These are phyloP conservation scores for Balaeniceps rex DNA, from an alignment of 2,113 vertebrate species.

Conservation along the genomic window DNA sequence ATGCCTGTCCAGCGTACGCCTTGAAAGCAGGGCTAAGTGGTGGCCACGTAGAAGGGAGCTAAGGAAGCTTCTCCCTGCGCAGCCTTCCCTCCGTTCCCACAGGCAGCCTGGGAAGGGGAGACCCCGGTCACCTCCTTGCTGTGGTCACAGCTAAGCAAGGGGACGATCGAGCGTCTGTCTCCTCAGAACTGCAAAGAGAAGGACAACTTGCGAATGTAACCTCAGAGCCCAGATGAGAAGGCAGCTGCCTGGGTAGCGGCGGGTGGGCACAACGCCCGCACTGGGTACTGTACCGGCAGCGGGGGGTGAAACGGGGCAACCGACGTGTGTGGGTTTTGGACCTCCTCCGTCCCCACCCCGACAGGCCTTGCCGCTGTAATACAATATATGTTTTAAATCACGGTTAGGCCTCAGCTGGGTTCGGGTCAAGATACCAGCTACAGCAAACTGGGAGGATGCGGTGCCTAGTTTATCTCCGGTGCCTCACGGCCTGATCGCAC, in stretches of 20 bases:
- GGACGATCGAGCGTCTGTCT: not conserved
- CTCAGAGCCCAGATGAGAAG: not conserved
- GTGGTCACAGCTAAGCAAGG: not conserved
- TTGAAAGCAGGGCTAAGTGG: not conserved
- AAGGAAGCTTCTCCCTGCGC: not conserved
- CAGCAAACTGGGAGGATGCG: not conserved
- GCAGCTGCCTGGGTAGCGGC: not conserved
- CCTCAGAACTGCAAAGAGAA: not conserved
- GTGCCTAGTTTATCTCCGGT: not conserved
- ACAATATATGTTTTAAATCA: not conserved
- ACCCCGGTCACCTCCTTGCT: not conserved
- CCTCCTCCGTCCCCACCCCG: not conserved
- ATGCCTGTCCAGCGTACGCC: rapidly evolving
- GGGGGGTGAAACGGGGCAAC: not conserved
- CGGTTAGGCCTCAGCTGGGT: not conserved
- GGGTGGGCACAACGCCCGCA: not conserved
- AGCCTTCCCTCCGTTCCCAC: not conserved
- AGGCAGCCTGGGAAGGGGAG: not conserved
- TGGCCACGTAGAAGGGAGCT: not conserved
- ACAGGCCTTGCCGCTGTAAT: not conserved
- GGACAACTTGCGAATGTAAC: not conserved
- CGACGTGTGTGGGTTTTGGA: not conserved
- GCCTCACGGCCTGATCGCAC: rapidly evolving
- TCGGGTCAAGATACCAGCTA: too few relatives aligned
- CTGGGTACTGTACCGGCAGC: not conserved